Evolutionary conservation across 2,113 vertebrate species (phyloP).

Genomic region (Nothoprocta pentlandii): DNA sequence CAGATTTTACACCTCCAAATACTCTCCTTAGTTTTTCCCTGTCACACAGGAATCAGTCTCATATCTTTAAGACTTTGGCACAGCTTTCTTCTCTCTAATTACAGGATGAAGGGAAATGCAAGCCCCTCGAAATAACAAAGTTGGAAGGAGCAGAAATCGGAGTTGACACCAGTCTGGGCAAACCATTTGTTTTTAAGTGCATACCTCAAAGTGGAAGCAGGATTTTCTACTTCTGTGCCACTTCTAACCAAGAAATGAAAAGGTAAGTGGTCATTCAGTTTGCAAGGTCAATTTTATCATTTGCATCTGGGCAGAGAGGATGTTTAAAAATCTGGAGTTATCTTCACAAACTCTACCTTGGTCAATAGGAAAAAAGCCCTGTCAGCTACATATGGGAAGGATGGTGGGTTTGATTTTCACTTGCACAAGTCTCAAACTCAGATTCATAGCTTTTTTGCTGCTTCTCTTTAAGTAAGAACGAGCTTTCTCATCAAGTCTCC

Average conservation of each 20-base stretch:
- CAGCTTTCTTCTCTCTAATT: constrained; percentile 4
- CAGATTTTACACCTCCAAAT: background rate
- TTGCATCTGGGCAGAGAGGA: accelerated
- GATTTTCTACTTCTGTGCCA: constrained; percentile 87
- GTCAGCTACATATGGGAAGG: background rate
- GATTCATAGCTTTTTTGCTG: background rate
- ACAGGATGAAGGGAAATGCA: constrained; percentile 89
- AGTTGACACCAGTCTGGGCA: constrained; percentile 84
- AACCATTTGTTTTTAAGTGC: constrained; percentile 92
- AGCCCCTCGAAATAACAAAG: constrained; percentile 81
- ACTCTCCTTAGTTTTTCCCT: background rate
- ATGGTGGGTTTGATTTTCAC: background rate
- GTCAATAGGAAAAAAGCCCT: background rate
- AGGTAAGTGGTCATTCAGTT: constrained; percentile 76
- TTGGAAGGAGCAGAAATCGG: constrained; percentile 89
- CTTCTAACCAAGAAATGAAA: constrained; percentile 93
- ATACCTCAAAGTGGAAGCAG: constrained; percentile 79
- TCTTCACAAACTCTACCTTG: background rate
- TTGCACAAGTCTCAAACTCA: background rate
- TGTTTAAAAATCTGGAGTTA: background rate
- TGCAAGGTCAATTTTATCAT: background rate
- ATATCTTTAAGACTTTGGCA: background rate
- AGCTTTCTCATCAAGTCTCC: background rate
- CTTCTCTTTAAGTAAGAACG: background rate
- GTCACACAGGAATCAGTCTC: background rate